These are phyloP conservation scores for Tachysurus vachellii DNA, from an alignment of 2,113 vertebrate species.

Conservation along the genomic window DNA sequence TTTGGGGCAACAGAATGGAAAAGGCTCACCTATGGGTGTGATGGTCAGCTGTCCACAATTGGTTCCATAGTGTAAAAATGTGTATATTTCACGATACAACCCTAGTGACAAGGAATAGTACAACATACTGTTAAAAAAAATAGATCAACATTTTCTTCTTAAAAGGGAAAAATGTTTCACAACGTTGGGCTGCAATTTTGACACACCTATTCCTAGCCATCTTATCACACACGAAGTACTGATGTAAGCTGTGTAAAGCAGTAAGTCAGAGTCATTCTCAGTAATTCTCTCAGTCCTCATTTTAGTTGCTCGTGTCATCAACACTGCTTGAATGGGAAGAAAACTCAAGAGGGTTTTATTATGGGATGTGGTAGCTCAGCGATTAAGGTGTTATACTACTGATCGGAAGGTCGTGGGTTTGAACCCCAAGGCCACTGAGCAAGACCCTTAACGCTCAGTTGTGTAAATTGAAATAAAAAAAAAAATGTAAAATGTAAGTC, in stretches of 20 bases:
- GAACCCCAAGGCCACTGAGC: too few species aligned
- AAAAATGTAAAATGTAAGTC: too few species aligned
- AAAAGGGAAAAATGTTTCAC: not conserved
- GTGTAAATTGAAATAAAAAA: too few species aligned
- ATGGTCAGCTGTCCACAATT: not conserved
- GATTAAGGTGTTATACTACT: too few species aligned
- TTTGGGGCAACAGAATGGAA: not conserved
- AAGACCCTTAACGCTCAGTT: too few species aligned
- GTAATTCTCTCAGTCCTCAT: not conserved
- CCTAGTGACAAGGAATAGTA: not conserved
- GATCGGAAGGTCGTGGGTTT: too few species aligned
- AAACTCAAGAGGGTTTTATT: too few species aligned
- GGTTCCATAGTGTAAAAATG: not conserved
- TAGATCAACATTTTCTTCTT: not conserved
- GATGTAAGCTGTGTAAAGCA: not conserved
- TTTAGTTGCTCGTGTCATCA: not conserved
- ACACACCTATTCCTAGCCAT: too few species aligned
- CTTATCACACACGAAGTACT: not conserved
- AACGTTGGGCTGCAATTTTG: not conserved
- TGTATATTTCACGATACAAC: too few species aligned
- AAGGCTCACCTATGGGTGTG: not conserved
- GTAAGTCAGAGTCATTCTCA: not conserved
- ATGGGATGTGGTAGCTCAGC: too few species aligned
- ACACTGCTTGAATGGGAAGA: too few species aligned
- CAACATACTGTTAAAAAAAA: not conserved